Evolutionary conservation across 2,888 invertebrate genomes (phyloP).

Genomic region (Sphaerophoria taeniata): DNA sequence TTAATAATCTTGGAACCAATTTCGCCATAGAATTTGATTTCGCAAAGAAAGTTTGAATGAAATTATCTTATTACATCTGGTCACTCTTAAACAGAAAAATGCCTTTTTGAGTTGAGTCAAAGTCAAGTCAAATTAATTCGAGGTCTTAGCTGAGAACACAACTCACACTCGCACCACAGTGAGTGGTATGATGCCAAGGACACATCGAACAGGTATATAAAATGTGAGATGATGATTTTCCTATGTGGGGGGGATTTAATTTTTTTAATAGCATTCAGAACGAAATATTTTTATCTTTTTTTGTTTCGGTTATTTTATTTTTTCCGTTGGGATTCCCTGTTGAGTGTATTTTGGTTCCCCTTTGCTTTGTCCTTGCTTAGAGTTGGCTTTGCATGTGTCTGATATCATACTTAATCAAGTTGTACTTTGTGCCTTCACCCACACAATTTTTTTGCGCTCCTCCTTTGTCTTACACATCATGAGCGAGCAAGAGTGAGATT

Average conservation of each 20-base stretch:
- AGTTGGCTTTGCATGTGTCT: constrained; percentile 19
- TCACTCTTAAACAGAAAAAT: background rate
- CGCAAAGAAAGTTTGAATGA: background rate
- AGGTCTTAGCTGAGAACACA: background rate
- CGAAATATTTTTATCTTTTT: background rate
- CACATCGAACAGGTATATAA: constrained; percentile 20
- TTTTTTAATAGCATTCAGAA: constrained; percentile 55
- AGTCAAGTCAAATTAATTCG: constrained; percentile 9
- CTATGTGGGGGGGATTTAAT: constrained; percentile 51
- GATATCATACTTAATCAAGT: constrained; percentile 33
- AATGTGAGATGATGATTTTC: background rate
- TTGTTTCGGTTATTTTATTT: background rate
- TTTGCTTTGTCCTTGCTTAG: background rate
- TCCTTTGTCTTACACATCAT: background rate
- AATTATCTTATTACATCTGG: background rate
- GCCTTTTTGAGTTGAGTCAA: constrained; percentile 19
- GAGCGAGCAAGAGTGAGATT: background rate
- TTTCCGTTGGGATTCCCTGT: background rate
- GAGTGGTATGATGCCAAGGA: constrained; percentile 45
- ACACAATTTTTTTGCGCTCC: background rate
- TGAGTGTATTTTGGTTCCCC: constrained; percentile 15
- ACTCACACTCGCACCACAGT: constrained; percentile 29
- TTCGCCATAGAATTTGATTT: background rate
- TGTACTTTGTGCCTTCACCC: background rate
- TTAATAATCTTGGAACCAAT: background rate